Base-by-base conservation (phyloP, 2,888 invertebrate genomes). In the Trissolcus japonicus region DNA sequence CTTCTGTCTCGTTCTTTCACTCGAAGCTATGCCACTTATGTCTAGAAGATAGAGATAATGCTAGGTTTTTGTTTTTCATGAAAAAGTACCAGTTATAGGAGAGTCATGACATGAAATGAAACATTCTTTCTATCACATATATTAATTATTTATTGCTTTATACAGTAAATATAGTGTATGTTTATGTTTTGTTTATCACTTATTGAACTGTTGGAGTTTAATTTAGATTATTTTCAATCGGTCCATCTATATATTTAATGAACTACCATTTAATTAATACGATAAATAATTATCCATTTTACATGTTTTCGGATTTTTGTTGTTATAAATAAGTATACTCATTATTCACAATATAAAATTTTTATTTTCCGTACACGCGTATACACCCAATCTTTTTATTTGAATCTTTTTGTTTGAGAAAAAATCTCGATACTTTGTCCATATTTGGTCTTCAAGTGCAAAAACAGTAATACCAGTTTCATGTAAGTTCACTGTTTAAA, bases 41-140 rank as follows among this genome's bases (percentile, higher is more conserved):
- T 65, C 54, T 55, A 16, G 46, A 56, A 65, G 55, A 65, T 55
- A 55, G 65, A 54, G 65, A 55, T 65, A 65, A 65, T 65, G 29
- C 65, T 55, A 55, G 48, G 65, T 65, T 65, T 65, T 65, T 65
- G 48, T 65, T 65, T 65, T 65, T 53, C 48, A 16, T 43, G 25
- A 65, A 65, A 65, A 60, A 60, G 50, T 35, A 40, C 16, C 14
- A 19, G 54, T 6, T 43, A 54, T 16, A 46, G 14, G 48, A 19
- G 43, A 54, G 48, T 19, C 53, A 65, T 55, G 29, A 25, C 48
- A 35, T 54, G 21, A 46, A 54, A 46, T 41, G 61, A 51, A 62
- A 51, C 19, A 53, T 19, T 53, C 14, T 21, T 50, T 35, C 21
- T 19, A 14, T 40, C 14, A 40, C 17, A 62, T 53, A 51, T 50